Evolutionary conservation across 2,888 invertebrate genomes (phyloP), one percentile per base, ranked within the genome.

Genomic region (Drosophila neonasuta): DNA sequence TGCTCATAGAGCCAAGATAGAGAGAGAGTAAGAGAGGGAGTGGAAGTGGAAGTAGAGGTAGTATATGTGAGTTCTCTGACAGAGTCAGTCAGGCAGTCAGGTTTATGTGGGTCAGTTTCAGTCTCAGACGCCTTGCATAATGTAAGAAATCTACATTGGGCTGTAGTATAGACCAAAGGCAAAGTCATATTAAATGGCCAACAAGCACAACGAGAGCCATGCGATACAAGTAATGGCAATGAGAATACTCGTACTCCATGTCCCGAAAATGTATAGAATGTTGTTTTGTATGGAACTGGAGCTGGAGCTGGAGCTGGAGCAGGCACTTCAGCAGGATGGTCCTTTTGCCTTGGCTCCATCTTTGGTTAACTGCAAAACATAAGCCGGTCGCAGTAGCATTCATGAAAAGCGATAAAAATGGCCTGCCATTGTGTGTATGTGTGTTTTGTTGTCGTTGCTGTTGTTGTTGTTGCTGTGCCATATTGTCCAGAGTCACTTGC

Each of bases 321-420:
- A 51, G 71, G 42, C 73, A 73, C 72, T 74, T 71, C 58, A 71
- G 66, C 58, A 66, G 66, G 41, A 51, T 56, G 61, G 30, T 50
- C 36, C 50, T 45, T 45, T 59, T 32, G 59, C 45, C 71, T 44
- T 60, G 67, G 59, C 61, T 59, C 41, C 68, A 69, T 63, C 67
- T 80, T 74, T 80, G 85, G 84, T 86, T 81, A 86, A 81, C 84
- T 78, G 86, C 81, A 80, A 67, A 86, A 63, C 84, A 83, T 81
- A 81, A 81, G 81, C 81, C 78, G 71, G 73, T 75, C 78, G 67
- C 71, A 70, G 78, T 73, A 70, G 80, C 77, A 73, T 77, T 78
- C 78, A 77, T 75, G 80, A 75, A 87, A 80, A 76, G 87, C 83
- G 86, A 84, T 84, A 84, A 87, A 84, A 84, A 85, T 87, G 83